Evolutionary conservation across 2,113 vertebrate genomes (phyloP).

Genomic region (Otis tarda): DNA sequence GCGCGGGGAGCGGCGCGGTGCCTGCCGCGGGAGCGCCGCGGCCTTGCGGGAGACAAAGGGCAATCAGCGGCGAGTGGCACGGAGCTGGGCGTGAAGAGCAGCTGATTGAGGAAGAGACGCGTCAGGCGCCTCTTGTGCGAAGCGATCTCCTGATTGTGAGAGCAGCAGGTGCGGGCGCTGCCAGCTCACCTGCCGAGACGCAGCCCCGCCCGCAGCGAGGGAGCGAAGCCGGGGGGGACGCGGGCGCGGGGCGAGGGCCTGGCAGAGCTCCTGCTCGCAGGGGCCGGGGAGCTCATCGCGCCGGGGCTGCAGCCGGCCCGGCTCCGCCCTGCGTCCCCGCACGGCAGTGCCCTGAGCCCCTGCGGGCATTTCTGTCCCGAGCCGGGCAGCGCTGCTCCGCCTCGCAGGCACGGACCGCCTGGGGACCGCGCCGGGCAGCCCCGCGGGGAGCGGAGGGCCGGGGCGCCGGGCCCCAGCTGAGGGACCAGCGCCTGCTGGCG

Average conservation of each 20-base stretch:
- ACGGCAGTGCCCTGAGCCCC: not conserved
- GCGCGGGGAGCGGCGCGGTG: not conserved
- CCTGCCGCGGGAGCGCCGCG: accelerated
- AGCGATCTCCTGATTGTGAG: constrained; percentile 67
- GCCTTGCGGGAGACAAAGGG: constrained; percentile 67
- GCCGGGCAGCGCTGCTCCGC: not conserved
- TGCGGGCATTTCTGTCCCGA: not conserved
- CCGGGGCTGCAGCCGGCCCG: not conserved
- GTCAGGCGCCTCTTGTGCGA: constrained; percentile 11
- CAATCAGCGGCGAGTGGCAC: constrained; percentile 62
- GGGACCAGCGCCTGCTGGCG: not conserved
- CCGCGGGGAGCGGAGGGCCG: not conserved
- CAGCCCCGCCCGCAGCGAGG: not conserved
- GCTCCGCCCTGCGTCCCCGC: not conserved
- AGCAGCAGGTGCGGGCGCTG: constrained; percentile 51
- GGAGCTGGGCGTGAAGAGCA: constrained; percentile 47
- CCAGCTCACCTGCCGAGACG: constrained; percentile 45
- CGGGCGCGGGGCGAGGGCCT: too few species aligned
- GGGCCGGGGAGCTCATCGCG: not conserved
- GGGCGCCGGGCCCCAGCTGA: not conserved
- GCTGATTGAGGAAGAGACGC: constrained; percentile 74
- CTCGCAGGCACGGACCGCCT: not conserved
- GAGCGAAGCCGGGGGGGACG: too few species aligned
- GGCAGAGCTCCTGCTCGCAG: not conserved
- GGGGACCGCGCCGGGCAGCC: not conserved